Percentiles rank a stretch among this genome's conserved stretches.
Conservation (phyloP, 2,888 invertebrate genomes). For the Philaethria dido region DNA sequence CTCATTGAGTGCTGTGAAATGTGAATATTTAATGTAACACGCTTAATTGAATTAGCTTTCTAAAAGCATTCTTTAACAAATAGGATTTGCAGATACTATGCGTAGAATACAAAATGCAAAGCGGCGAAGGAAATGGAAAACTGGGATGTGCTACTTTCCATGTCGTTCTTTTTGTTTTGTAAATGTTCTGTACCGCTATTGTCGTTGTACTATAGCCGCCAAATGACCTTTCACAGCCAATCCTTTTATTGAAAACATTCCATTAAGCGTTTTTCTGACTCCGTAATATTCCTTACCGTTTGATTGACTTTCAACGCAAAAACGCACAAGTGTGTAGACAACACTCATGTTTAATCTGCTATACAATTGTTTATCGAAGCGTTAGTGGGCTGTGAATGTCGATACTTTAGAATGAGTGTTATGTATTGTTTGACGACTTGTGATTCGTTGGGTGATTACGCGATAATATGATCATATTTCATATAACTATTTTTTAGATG, state of each 20-base stretch:
- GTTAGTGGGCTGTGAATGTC: conserved; percentile 32
- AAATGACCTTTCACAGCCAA: neutral
- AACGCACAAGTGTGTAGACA: conserved; percentile 27
- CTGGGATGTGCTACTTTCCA: neutral
- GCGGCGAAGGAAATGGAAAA: neutral
- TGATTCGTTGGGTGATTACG: neutral
- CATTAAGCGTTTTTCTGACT: neutral
- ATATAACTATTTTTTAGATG: neutral
- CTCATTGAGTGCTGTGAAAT: too few species aligned
- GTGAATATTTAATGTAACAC: neutral
- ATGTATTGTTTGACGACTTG: conserved; percentile 17
- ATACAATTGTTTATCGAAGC: conserved; percentile 16
- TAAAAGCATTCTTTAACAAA: conserved; percentile 5
- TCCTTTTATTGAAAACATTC: neutral
- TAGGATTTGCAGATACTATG: neutral
- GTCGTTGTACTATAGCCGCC: neutral
- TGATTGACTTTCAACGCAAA: conserved; percentile 8
- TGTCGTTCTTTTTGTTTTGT: neutral
- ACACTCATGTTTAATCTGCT: conserved; percentile 9
- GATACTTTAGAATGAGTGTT: conserved; percentile 19
- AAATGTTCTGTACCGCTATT: neutral
- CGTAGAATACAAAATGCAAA: neutral
- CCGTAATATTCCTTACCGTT: neutral
- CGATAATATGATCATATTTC: neutral
- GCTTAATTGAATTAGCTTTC: neutral